Base-by-base conservation (phyloP, 1,140 invertebrate species). In the Megalonaias nervosa region DNA sequence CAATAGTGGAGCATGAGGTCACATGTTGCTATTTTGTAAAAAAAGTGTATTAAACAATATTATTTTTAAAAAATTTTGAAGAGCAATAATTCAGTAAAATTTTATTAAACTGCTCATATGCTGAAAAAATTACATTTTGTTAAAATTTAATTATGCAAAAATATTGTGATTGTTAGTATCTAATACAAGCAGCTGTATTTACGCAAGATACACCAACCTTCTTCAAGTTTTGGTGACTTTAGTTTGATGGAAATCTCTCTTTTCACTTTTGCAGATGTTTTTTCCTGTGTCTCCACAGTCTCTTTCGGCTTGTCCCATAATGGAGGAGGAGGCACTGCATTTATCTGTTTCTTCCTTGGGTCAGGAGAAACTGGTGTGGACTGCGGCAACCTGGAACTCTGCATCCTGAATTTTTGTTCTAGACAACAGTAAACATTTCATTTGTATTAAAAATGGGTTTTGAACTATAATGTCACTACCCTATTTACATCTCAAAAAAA, bases 241-340 rank as follows among this genome's bases (percentile, higher is more conserved):
- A 73, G 71, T 48, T 64, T 78, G 19, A 78, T 78, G 19, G 71
- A 78, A 13, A 78, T 78, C n/a, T 78, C 76, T 55, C 31, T 72
- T 66, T 67, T 71, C n/a, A 73, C 16, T 23, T 56, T 57, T 5
- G 15, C 15, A 12, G 66, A 15, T 2, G 58, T 2, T 64, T 57
- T 13, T 26, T 61, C 21, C 38, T 59, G 16, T 12, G 0, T 26
- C 15, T 77, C 75, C 60, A 66, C 61, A 17, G 74, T 26, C 55
- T 68, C 58, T 71, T 71, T 67, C 4, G 73, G 70, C 61, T 78
- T 56, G 38, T 48, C 38, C 38, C 38, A 48, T 12, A 48, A 9
- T 12, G 6, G 38, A 62, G 62, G 67, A 23, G 76, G 70, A 21
- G 65, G 76, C 48, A 11, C 11, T 48, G 11, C 38, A 4, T 70